Base-by-base conservation (phyloP, 2,888 invertebrate genomes). In the Pyralis farinalis region DNA sequence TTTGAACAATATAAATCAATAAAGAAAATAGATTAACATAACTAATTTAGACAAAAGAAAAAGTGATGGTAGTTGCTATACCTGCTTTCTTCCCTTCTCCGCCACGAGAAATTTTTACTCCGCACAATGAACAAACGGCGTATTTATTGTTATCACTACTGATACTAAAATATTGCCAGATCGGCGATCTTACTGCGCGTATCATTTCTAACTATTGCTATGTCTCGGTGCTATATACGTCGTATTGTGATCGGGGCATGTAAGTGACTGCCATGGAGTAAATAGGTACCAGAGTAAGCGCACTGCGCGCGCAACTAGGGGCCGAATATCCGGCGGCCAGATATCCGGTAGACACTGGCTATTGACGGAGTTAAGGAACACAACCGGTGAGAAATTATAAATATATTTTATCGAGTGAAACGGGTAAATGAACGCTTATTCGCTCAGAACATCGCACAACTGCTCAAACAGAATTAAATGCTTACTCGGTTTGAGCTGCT, bases 141-240 rank as follows among this genome's bases (percentile, higher is more conserved):
- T 28, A 40, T 33, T 38, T 46, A 9, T 12, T 22, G 35, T 46
- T 16, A n/a, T 46, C 41, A 32, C 22, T 43, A 27, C 37, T 21
- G 27, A 43, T 10, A 10, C 41, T 40, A 41, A 38, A 46, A 33
- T 41, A 46, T 32, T 43, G 8, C 46, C 46, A 46, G 9, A 46
- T 27, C 7, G 37, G 40, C 21, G 46, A 46, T 35, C 25, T 7
- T 37, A 10, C 12, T 21, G 34, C 6, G 20, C 21, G 5, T 21
- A 34, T 34, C 21, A 16, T 12, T 31, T 31, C 6, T 31, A 12
- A 31, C 2, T 11, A 29, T 10, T 10, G 10, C 4, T 6, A 29
- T 29, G 29, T 1, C 29, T 10, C 9, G 11, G 29, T 3, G 16
- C 16, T 29, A 29, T 1, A 11, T 10, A 29, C 9, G 11, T 29